A percentile compares a stretch with the other conserved stretches of the same genome.
Evolutionary conservation across 2,888 invertebrate species (phyloP).

Genomic region (Spilosoma lubricipeda): DNA sequence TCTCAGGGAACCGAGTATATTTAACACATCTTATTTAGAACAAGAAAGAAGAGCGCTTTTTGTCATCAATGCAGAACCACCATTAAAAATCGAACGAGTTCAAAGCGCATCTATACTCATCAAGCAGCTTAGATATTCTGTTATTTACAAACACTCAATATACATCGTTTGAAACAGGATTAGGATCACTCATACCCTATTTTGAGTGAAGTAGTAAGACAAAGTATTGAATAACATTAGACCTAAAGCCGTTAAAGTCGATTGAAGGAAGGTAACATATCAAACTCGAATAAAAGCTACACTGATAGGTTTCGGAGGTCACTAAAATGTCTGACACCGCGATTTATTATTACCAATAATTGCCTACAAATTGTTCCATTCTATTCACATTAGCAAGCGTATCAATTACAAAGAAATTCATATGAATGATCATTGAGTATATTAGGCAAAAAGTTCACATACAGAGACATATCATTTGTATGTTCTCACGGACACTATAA

Average conservation of each 20-base stretch:
- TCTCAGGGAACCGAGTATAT: not conserved
- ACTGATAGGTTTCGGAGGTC: constrained; percentile 45
- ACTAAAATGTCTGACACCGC: constrained; percentile 39
- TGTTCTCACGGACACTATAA: constrained; percentile 83
- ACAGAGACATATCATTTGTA: constrained; percentile 79
- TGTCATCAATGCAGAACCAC: not conserved
- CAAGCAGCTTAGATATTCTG: too few species aligned
- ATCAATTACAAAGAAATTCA: constrained; percentile 68
- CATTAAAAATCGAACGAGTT: not conserved
- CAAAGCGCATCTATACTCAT: too few species aligned
- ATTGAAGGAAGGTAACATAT: constrained; percentile 33
- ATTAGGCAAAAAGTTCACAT: constrained; percentile 69
- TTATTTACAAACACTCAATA: too few species aligned
- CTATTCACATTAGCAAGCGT: constrained; percentile 63
- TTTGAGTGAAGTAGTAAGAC: not conserved
- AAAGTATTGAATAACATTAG: not conserved
- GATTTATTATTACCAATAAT: constrained; percentile 53
- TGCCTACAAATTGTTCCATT: constrained; percentile 53
- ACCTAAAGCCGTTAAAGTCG: constrained; percentile 21
- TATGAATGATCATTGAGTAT: constrained; percentile 65
- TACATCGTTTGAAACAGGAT: not conserved
- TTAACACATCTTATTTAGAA: not conserved
- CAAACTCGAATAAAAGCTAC: constrained; percentile 23
- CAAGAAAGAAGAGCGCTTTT: not conserved
- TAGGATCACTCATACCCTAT: not conserved